Base-by-base conservation (phyloP, 1,140 invertebrate genomes). In the Pteromalus puparum region DNA sequence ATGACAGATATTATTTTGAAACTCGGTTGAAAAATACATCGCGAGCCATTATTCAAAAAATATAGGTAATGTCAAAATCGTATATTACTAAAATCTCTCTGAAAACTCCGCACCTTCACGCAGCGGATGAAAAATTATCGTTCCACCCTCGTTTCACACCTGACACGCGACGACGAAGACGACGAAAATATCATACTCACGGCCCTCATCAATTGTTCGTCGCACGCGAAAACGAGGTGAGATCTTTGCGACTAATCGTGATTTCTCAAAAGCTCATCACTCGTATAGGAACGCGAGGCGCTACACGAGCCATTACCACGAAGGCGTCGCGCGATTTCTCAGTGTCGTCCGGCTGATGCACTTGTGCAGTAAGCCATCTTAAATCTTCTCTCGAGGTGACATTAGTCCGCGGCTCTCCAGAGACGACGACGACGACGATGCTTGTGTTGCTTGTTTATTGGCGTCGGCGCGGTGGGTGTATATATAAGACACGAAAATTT, bases 321-420 rank as follows among this genome's bases (percentile, higher is more conserved):
- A 30, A 68, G 65, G 76, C 78, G 28, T 79, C 76, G 76, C 61
- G 53, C 76, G 42, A 79, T 79, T 67, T 79, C 76, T 79, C 76
- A 79, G n/a, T 67, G 76, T 79, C 76, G 76, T 61, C 26, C 76
- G 28, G 53, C 61, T 61, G 53, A 61, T 61, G 53, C 53, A 61
- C 53, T 61, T 61, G 53, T 61, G 53, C 53, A 61, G 53, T 61
- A 61, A 61, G 18, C 53, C 53, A 18, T 61, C 61, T 61, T 79
- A 79, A 79, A 79, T 79, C 77, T 79, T 61, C 18, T 0, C 53
- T 21, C 53, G 53, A n/a, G 53, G 5, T 61, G 53, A 61, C 53
- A 61, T 61, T n/a, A 61, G 48, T 53, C 48, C 13, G 7, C n/a
- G 13, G 13, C 48, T 53, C 21, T 21, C 15, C 2, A 6, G 53